These are phyloP conservation scores for Plusia festucae DNA, from an alignment of 2,888 invertebrate species.

Conservation along the genomic window DNA sequence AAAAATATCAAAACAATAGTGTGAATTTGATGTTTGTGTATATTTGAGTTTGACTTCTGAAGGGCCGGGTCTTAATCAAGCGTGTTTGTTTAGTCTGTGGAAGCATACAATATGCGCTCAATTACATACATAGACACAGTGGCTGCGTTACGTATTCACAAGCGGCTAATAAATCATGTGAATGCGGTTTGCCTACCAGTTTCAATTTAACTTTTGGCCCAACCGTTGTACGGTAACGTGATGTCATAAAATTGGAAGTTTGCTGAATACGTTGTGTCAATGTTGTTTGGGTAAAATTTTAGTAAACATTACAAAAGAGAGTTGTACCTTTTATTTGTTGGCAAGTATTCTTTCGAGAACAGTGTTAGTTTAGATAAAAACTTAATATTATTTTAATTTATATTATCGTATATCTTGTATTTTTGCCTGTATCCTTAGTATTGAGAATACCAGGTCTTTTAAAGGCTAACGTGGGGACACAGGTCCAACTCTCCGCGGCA, in stretches of 20 bases:
- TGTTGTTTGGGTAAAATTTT: constrained; percentile 31
- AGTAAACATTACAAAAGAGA: too few species aligned
- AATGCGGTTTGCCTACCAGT: constrained; percentile 83
- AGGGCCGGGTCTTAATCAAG: background rate
- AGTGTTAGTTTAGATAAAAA: too few species aligned
- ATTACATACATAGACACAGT: constrained; percentile 63
- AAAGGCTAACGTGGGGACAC: too few species aligned
- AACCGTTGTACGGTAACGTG: constrained; percentile 64
- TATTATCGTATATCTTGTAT: too few species aligned
- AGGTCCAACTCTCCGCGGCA: too few species aligned
- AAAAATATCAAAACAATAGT: too few species aligned
- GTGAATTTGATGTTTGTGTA: too few species aligned
- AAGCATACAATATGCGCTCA: constrained; percentile 50
- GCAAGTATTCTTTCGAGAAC: background rate
- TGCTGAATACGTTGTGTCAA: constrained; percentile 60
- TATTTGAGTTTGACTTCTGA: background rate
- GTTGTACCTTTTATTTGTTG: too few species aligned
- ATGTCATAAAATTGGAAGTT: constrained; percentile 68
- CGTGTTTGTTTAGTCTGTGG: background rate
- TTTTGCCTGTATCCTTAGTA: too few species aligned
- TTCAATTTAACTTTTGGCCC: constrained; percentile 86
- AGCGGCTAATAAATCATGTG: constrained; percentile 83
- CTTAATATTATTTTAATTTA: too few species aligned
- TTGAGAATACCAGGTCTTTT: too few species aligned
- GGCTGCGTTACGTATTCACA: constrained; percentile 71